Conservation (phyloP, 1,140 invertebrate species). For the Leptoteleia sp. region DNA sequence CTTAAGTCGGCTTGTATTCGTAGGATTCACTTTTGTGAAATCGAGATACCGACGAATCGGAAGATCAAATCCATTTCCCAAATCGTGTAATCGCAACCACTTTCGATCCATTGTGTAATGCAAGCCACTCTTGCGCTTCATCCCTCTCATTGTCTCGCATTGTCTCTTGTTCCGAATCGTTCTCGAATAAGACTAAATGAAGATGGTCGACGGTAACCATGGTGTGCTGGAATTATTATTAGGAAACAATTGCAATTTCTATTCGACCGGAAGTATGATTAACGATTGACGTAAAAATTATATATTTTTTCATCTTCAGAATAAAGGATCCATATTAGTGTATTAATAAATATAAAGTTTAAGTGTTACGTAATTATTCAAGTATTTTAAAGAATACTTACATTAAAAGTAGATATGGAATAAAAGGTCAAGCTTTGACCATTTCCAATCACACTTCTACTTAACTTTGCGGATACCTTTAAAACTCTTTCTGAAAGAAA, state of each 20-base stretch:
- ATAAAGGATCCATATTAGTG: conserved; percentile 9
- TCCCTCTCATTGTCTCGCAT: conserved; percentile 52
- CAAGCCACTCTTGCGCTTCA: conserved; percentile 46
- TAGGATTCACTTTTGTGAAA: conserved; percentile 51
- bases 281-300: too few species aligned
- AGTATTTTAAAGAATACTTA: too few species aligned
- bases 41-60: conserved; percentile 46
- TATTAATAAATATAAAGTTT: not conserved
- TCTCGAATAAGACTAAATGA: conserved; percentile 43
- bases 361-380: too few species aligned
- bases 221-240: conserved; percentile 10
- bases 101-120: conserved; percentile 53
- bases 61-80: conserved; percentile 59
- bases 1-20: conserved; percentile 47
- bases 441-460: too few species aligned
- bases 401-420: too few species aligned
- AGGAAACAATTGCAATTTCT: too few species aligned
- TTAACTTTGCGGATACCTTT: too few species aligned
- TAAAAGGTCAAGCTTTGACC: too few species aligned
- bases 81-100: conserved; percentile 55
- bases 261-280: too few species aligned
- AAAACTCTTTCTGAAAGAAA: not conserved
- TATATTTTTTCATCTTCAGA: too few species aligned
- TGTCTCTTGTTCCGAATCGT: conserved; percentile 56
- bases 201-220: conserved; percentile 28